A percentile compares a stretch with the other conserved stretches of the same genome.
Conservation (phyloP, 2,113 vertebrate species). For the Xiphorhynchus elegans region DNA sequence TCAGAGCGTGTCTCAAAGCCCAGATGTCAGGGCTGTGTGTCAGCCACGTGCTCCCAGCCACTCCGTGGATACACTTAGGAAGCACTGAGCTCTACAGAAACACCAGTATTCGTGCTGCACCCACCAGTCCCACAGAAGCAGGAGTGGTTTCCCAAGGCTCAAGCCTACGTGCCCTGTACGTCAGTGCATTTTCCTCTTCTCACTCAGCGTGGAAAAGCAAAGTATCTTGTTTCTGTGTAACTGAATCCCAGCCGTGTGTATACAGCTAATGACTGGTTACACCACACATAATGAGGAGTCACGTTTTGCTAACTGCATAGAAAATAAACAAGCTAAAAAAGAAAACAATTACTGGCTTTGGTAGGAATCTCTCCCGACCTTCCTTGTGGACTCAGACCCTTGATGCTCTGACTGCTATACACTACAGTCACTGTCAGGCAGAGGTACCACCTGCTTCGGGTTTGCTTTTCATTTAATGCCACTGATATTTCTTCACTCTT, state of each 20-base stretch:
- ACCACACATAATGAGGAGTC: conserved; percentile 52
- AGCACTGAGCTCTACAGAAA: not conserved
- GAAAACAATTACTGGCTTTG: conserved; percentile 46
- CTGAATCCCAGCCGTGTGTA: conserved; percentile 36
- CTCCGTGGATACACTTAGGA: not conserved
- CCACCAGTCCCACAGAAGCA: not conserved
- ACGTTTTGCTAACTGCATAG: conserved; percentile 54
- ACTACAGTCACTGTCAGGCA: not conserved
- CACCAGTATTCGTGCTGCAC: not conserved
- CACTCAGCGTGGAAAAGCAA: not conserved
- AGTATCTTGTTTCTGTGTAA: conserved; percentile 54
- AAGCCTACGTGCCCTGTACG: not conserved
- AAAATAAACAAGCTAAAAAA: conserved; percentile 62
- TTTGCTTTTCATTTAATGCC: not conserved
- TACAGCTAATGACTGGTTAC: conserved; percentile 53
- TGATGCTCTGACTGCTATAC: not conserved
- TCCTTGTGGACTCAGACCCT: not conserved
- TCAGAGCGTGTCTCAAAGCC: not conserved
- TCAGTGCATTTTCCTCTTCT: not conserved
- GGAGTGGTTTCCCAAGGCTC: not conserved
- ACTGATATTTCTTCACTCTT: not conserved
- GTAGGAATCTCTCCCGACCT: conserved; percentile 16
- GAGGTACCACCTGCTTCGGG: not conserved
- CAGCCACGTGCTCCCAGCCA: not conserved
- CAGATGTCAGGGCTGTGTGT: not conserved